phyloP scores from a whole-genome alignment of 2,113 vertebrate genomes.

The Menura novaehollandiae region DNA sequence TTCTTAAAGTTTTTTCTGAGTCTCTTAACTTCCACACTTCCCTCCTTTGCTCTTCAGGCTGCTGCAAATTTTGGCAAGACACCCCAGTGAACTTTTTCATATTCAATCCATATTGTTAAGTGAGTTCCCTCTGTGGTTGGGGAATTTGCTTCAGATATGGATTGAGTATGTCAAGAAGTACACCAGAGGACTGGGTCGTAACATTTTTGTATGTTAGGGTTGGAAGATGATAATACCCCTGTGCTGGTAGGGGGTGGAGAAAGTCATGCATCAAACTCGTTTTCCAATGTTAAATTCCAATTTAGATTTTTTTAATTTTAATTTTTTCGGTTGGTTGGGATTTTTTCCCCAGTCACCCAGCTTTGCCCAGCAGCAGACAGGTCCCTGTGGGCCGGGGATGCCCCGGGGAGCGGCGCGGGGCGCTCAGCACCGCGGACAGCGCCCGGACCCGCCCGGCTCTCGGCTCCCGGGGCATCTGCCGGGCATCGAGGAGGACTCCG shows the following conservation, averaged over 20 bases:
- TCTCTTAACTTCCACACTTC: neutral
- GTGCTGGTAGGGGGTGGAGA: neutral
- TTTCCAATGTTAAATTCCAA: neutral
- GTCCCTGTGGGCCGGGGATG: rapidly evolving
- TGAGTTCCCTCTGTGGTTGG: neutral
- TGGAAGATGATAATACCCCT: neutral
- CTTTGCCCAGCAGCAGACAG: neutral
- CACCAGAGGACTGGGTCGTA: rapidly evolving
- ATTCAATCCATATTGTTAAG: neutral
- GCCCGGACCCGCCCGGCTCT: neutral
- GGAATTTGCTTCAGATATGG: neutral
- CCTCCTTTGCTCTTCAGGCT: neutral
- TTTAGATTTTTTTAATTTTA: no score
- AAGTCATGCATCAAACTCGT: neutral
- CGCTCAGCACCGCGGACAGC: conserved; percentile 40
- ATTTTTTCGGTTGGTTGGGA: no score
- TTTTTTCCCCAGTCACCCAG: neutral
- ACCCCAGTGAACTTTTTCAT: neutral
- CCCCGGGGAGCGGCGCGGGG: neutral
- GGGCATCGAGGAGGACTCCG: neutral
- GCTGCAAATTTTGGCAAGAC: neutral
- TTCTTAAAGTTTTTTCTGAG: neutral
- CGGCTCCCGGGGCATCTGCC: neutral
- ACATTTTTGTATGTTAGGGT: neutral
- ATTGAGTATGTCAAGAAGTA: neutral